These are phyloP conservation scores for Anthoscopus minutus DNA, from an alignment of 2,113 vertebrate species.

Conservation along the genomic window DNA sequence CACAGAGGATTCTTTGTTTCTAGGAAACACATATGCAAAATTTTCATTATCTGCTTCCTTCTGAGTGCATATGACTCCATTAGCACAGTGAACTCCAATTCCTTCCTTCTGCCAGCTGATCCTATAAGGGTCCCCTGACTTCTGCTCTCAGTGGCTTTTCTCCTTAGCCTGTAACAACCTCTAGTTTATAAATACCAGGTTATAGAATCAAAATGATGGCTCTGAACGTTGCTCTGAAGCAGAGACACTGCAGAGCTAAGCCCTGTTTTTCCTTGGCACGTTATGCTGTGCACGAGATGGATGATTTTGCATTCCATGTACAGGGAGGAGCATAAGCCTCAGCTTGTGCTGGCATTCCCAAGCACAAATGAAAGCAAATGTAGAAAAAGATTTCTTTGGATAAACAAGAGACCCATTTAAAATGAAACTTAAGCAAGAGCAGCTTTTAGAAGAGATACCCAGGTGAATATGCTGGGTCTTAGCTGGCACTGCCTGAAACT, in stretches of 20 bases:
- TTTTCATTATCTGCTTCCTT: neutral
- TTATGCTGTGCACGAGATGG: neutral
- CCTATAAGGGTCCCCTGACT: neutral
- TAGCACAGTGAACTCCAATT: neutral
- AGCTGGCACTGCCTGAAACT: neutral
- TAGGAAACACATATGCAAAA: neutral
- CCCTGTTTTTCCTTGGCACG: rapidly evolving
- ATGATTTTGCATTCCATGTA: neutral
- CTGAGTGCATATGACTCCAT: neutral
- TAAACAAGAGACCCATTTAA: neutral
- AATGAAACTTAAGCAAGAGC: neutral
- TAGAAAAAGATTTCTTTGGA: neutral
- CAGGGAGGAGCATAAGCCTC: neutral
- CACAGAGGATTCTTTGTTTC: neutral
- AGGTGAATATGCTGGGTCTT: neutral
- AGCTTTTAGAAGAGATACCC: neutral
- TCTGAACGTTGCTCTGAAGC: neutral
- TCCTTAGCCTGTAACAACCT: neutral
- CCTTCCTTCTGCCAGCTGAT: neutral
- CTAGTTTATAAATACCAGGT: neutral
- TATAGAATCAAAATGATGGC: neutral
- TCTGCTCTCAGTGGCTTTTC: neutral
- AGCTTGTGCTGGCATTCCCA: neutral
- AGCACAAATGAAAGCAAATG: neutral
- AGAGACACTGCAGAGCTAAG: neutral